phyloP scores from a whole-genome alignment of 1,140 invertebrate species.

The Periplaneta americana region DNA sequence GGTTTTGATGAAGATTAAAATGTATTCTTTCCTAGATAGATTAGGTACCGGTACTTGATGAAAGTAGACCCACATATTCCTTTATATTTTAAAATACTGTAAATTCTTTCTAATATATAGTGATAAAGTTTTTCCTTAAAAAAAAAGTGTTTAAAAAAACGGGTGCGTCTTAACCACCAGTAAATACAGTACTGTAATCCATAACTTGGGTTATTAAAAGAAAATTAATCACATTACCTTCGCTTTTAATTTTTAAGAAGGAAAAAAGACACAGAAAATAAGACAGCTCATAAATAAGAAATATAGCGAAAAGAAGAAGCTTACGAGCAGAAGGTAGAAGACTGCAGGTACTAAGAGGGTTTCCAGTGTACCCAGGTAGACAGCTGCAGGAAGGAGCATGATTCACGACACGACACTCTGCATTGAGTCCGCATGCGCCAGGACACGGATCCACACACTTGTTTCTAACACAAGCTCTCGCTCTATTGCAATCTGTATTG shows the following conservation, averaged over 20 bases:
- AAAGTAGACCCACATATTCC: too few relatives aligned
- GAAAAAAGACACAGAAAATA: slow-evolving; percentile 21
- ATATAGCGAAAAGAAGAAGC: slow-evolving; percentile 23
- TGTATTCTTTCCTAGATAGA: too few relatives aligned
- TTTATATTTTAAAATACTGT: too few relatives aligned
- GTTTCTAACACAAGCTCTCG: slow-evolving; percentile 62
- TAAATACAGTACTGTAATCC: too few relatives aligned
- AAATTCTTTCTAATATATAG: too few relatives aligned
- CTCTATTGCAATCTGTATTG: slow-evolving; percentile 63
- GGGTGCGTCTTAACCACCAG: too few relatives aligned
- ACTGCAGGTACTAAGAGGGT: slow-evolving; percentile 57
- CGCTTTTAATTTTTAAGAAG: slow-evolving; percentile 4
- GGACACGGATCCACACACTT: slow-evolving; percentile 66
- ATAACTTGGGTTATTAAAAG: too few relatives aligned
- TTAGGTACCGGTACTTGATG: too few relatives aligned
- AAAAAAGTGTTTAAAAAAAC: too few relatives aligned
- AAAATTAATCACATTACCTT: too few relatives aligned
- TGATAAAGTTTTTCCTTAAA: too few relatives aligned
- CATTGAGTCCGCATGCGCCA: slow-evolving; percentile 63
- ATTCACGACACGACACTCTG: slow-evolving; percentile 64
- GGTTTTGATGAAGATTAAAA: too few relatives aligned
- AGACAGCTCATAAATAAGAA: slow-evolving; percentile 18
- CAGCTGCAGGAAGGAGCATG: slow-evolving; percentile 71
- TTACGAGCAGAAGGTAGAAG: slow-evolving; percentile 17
- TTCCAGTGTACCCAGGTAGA: slow-evolving; percentile 57